Conservation (phyloP, 2,888 invertebrate genomes). For the Helobdella robusta region DNA sequence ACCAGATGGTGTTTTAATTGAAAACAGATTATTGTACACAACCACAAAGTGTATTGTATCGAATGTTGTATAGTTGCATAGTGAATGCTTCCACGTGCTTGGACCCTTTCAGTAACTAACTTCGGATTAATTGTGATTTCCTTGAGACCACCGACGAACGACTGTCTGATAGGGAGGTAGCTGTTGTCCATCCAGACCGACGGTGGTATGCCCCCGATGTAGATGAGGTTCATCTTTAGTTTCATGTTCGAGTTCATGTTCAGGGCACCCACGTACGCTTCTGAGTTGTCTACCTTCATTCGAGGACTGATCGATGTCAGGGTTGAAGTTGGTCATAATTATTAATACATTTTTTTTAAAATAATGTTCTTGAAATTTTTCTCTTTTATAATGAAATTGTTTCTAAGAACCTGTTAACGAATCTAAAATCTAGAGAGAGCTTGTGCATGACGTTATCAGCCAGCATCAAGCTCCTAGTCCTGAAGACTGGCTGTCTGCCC, state of each 20-base stretch:
- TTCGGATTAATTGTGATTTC: constrained; percentile 8
- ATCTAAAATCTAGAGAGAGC: constrained; percentile 33
- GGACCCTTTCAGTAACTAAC: too few relatives aligned
- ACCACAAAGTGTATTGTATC: too few relatives aligned
- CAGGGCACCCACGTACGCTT: constrained; percentile 31
- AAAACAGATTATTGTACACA: too few relatives aligned
- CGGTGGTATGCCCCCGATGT: constrained; percentile 34
- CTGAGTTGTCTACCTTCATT: constrained; percentile 31
- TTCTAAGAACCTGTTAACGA: constrained; percentile 33
- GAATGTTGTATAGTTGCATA: too few relatives aligned
- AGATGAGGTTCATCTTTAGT: constrained; percentile 29
- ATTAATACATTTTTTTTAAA: neutral
- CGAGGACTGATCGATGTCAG: constrained; percentile 33
- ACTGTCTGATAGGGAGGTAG: constrained; percentile 28
- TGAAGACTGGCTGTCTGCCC: constrained; percentile 30
- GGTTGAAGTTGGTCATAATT: too few relatives aligned
- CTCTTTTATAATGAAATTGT: too few relatives aligned
- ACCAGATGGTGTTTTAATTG: too few relatives aligned
- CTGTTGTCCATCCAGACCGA: constrained; percentile 23
- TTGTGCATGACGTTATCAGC: constrained; percentile 34
- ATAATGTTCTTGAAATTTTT: neutral
- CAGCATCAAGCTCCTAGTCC: constrained; percentile 33
- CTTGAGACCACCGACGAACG: constrained; percentile 31
- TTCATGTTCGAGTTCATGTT: constrained; percentile 33
- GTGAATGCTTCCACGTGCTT: too few relatives aligned